Conservation (phyloP, 2,888 invertebrate genomes). For the Archips crataeganus region DNA sequence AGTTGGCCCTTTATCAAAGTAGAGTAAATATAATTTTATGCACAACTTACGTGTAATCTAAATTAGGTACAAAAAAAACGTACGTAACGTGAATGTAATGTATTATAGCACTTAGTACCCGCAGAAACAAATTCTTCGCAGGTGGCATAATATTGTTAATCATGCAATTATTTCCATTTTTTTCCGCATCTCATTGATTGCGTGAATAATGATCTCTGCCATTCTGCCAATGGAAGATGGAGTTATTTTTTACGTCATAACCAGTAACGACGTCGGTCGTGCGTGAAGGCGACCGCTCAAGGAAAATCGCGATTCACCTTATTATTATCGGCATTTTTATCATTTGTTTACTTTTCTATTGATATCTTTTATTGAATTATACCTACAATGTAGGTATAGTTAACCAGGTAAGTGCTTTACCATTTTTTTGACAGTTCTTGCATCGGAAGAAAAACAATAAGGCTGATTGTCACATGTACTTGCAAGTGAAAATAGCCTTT, state of each 20-base stretch:
- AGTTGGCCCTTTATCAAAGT: no score
- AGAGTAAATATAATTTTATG: no score
- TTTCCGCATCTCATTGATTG: constrained; percentile 1
- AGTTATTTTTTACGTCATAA: constrained; percentile 39
- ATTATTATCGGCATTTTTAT: constrained; percentile 31
- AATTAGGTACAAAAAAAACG: no score
- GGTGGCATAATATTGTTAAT: neutral
- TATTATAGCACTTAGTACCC: neutral
- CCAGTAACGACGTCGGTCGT: constrained; percentile 36
- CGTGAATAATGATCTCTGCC: constrained; percentile 12
- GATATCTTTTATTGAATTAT: neutral
- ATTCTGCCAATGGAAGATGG: constrained; percentile 34
- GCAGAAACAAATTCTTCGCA: neutral
- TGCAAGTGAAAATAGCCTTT: no score
- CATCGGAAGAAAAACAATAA: no score
- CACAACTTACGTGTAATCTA: no score
- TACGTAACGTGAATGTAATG: neutral
- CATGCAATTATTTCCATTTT: neutral
- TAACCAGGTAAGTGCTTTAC: no score
- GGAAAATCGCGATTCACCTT: constrained; percentile 36
- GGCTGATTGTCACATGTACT: no score
- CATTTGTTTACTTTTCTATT: constrained; percentile 28
- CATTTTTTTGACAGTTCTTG: no score
- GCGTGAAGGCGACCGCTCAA: constrained; percentile 40
- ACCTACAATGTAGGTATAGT: neutral